Evolutionary conservation across 2,113 vertebrate genomes (phyloP).

Genomic region (Etheostoma cragini): DNA sequence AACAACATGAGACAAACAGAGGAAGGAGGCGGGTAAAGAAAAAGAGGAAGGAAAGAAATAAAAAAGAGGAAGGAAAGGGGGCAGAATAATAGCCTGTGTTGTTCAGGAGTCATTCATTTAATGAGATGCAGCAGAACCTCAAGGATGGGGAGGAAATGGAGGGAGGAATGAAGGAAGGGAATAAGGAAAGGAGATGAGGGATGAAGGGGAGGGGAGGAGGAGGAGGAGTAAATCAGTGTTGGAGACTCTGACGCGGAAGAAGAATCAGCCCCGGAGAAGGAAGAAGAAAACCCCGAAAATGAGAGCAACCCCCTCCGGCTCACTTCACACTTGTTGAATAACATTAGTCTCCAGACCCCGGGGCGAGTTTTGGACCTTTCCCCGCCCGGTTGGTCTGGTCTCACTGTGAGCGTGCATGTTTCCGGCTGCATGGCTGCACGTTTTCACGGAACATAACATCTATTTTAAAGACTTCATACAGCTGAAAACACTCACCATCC

Average conservation of each 20-base stretch:
- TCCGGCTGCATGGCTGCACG: background rate
- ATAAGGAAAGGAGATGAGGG: background rate
- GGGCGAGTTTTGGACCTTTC: background rate
- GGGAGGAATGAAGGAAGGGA: background rate
- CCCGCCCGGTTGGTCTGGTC: background rate
- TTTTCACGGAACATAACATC: slow-evolving; percentile 18
- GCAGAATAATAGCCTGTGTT: background rate
- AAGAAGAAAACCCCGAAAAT: slow-evolving; percentile 26
- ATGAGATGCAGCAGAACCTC: background rate
- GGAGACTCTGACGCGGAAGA: slow-evolving; percentile 68
- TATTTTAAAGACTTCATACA: background rate
- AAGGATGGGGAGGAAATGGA: too few relatives aligned
- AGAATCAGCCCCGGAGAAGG: slow-evolving; percentile 35
- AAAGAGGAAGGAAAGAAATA: slow-evolving; percentile 1
- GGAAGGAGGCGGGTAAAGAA: background rate
- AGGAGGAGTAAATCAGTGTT: slow-evolving; percentile 68
- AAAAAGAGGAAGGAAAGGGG: slow-evolving; percentile 1
- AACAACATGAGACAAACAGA: background rate
- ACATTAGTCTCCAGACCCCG: background rate
- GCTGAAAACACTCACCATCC: background rate
- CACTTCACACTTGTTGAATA: slow-evolving; percentile 61
- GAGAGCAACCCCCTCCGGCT: slow-evolving; percentile 3
- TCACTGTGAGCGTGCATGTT: background rate
- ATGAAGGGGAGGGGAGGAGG: background rate
- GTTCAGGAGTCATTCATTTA: background rate